Conservation (phyloP, 2,888 invertebrate genomes). For the Tetragonula carbonaria region DNA sequence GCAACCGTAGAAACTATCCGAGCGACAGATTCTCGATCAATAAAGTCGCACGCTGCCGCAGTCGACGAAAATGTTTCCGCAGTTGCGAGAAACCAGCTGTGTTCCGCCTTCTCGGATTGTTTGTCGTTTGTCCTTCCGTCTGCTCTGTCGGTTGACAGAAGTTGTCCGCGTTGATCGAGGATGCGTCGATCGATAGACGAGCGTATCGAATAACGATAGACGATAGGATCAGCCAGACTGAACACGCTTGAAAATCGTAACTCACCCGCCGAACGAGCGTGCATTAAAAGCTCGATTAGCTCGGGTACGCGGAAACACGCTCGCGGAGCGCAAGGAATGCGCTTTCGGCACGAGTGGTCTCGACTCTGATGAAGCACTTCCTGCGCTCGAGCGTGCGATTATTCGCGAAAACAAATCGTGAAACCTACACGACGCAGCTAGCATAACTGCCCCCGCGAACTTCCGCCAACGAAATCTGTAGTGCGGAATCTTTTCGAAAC, state of each 20-base stretch:
- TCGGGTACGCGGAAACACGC: slow-evolving; percentile 36
- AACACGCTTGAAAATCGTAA: slow-evolving; percentile 23
- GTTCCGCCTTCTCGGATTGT: too few relatives aligned
- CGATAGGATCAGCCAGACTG: background rate
- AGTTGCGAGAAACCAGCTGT: too few relatives aligned
- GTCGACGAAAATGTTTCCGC: too few relatives aligned
- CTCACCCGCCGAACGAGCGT: slow-evolving; percentile 5
- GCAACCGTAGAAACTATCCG: slow-evolving; percentile 23
- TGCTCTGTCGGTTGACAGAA: too few relatives aligned
- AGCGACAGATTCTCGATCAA: slow-evolving; percentile 43
- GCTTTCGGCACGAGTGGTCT: slow-evolving; percentile 53
- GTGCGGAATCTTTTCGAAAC: too few relatives aligned
- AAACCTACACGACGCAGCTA: background rate
- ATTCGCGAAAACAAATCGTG: slow-evolving; percentile 11
- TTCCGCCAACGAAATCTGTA: background rate
- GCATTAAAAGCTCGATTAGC: slow-evolving; percentile 40
- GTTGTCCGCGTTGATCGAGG: slow-evolving; percentile 12
- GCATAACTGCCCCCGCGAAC: too few relatives aligned
- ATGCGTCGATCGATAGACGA: background rate
- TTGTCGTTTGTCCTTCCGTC: too few relatives aligned
- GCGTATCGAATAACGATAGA: too few relatives aligned
- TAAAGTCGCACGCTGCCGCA: background rate
- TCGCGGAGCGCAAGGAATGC: slow-evolving; percentile 45
- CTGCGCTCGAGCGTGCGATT: slow-evolving; percentile 16
- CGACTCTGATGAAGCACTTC: slow-evolving; percentile 39